Conservation (phyloP, 2,797 vertebrate species). For the Thalassophryne amazonica region DNA sequence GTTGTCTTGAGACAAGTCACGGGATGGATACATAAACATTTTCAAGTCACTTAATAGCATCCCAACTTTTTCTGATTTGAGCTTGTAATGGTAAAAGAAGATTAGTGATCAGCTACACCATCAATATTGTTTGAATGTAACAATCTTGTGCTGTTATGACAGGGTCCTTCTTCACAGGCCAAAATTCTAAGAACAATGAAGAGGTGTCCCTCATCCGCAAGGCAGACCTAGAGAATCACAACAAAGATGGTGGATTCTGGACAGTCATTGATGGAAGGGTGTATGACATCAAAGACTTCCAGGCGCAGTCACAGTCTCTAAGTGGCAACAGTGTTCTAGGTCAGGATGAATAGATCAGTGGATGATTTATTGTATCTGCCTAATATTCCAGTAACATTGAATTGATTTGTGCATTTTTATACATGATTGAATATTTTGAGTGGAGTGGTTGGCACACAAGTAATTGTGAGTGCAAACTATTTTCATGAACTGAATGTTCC, state of each 20-base stretch:
- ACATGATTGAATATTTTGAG: no score
- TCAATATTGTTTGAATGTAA: constrained; percentile 16
- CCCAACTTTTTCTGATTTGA: no score
- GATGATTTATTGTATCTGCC: no score
- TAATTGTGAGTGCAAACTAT: no score
- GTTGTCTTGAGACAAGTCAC: no score
- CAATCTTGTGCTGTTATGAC: constrained; percentile 27
- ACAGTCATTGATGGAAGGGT: constrained; percentile 96
- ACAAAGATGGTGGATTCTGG: constrained; percentile 99
- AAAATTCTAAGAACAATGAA: constrained; percentile 93
- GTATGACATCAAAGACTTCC: constrained; percentile 98
- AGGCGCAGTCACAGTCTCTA: constrained; percentile 94
- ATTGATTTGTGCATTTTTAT: no score
- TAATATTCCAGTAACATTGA: no score
- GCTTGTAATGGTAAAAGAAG: no score
- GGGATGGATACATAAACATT: no score
- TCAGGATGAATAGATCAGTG: constrained; percentile 61
- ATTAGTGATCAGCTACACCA: not conserved
- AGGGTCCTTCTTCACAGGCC: constrained; percentile 94
- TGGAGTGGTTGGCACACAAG: no score
- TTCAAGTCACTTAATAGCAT: no score
- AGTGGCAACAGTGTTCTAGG: constrained; percentile 93
- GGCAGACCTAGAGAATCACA: constrained; percentile 98
- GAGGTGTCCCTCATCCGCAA: constrained; percentile 96
- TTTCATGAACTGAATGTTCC: no score